A percentile compares a stretch with the other conserved stretches of the same genome.
phyloP scores from a whole-genome alignment of 2,888 invertebrate genomes.

The Tyria jacobaeae region DNA sequence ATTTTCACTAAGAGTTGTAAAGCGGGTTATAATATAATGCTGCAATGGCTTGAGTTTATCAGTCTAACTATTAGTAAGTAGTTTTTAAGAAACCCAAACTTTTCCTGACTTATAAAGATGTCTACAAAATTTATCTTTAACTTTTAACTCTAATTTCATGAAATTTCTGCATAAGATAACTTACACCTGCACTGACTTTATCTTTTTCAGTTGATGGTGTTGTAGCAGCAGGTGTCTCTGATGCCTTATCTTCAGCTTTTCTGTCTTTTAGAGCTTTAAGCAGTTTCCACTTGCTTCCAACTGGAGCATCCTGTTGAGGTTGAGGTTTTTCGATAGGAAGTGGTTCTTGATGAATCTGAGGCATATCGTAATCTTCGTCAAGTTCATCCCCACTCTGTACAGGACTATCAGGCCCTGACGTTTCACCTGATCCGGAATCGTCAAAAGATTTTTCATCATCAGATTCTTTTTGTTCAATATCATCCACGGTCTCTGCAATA shows the following conservation, averaged over 20 bases:
- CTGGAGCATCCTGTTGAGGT: constrained; percentile 84
- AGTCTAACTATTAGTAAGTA: constrained; percentile 72
- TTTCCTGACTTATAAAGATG: constrained; percentile 34
- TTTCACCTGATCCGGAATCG: constrained; percentile 92
- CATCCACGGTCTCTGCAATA: constrained; percentile 78
- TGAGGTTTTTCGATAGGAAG: constrained; percentile 63
- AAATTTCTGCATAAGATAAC: constrained; percentile 88
- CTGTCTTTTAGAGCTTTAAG: constrained; percentile 95
- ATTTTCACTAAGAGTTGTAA: constrained; percentile 55
- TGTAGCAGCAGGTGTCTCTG: constrained; percentile 88
- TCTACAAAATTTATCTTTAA: constrained; percentile 61
- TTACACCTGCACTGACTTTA: constrained; percentile 90
- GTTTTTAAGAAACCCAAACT: constrained; percentile 48
- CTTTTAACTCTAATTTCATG: constrained; percentile 89
- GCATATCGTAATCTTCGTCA: constrained; percentile 88
- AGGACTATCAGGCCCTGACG: constrained; percentile 96
- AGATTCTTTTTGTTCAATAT: constrained; percentile 61
- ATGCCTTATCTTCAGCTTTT: constrained; percentile 95
- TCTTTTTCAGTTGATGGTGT: constrained; percentile 88
- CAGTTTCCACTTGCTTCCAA: constrained; percentile 96
- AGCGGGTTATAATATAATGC: constrained; percentile 62
- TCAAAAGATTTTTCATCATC: constrained; percentile 80
- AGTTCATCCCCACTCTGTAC: constrained; percentile 91
- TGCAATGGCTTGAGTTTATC: constrained; percentile 64
- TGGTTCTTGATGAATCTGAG: constrained; percentile 75